Base-by-base conservation (phyloP, 1,140 invertebrate genomes). In the Penaeus japonicus region DNA sequence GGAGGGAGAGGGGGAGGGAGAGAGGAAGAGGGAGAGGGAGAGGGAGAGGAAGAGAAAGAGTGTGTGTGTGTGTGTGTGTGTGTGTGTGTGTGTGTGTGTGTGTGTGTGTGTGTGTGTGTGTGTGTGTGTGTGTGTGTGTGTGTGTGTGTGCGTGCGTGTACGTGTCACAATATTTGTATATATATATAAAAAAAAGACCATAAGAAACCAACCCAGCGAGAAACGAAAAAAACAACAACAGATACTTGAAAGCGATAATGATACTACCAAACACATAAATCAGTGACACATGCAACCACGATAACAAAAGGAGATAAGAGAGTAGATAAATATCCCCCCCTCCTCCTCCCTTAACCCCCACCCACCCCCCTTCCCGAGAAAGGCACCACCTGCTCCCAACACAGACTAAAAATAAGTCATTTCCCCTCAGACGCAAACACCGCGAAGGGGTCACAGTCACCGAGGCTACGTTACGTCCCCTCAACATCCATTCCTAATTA, bases 1-100 rank as follows among this genome's bases (percentile, higher is more conserved):
- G 92, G 92, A 93, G 92, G 92, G 92, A 92, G 91, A 91, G 91
- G 91, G 90, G 90, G 91, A 78, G 85, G 80, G 90, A 82, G 79
- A 82, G 79, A 55, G 79, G 54, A 39, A 55, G 79, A 82, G 79
- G 24, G 79, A 82, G 79, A 55, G 79, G 54, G 79, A 55, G 79
- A 86, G 62, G 54, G 89, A 90, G 89, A 87, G 70, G 89, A 55
- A 35, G 73, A 77, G 73, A 35, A 30, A 39, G 47, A 22, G 47
- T 22, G 27, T 1, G 30, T 32, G n/a, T 12, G n/a, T 32, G 47
- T n/a, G 91, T 91, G 90, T 90, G 91, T 70, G 85, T 84, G 89
- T 89, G 87, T 89, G 55, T 53, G 62, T 35, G 86, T 39, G 77
- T 35, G 77, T 93, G 92, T 92, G 92, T 92, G 93, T 93, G 92